Evolutionary conservation across 2,888 invertebrate species (phyloP).

Genomic region (Psylliodes chrysocephalus): DNA sequence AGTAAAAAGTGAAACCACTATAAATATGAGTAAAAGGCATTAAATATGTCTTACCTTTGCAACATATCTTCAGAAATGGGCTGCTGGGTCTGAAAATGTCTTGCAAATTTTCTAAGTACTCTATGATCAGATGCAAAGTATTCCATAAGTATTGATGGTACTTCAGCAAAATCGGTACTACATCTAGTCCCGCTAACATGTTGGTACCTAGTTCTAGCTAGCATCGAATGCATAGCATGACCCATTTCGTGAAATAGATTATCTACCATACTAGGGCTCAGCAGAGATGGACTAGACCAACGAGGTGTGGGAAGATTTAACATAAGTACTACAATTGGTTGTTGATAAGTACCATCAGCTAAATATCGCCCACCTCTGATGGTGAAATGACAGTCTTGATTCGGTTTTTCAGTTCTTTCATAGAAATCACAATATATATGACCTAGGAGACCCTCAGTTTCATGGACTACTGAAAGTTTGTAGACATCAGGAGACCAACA

Average conservation of each 20-base stretch:
- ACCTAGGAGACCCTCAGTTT: constrained; percentile 84
- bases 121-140: constrained; percentile 92
- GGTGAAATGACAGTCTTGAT: constrained; percentile 99
- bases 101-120: constrained; percentile 85
- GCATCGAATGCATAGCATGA: constrained; percentile 98
- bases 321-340: constrained; percentile 93
- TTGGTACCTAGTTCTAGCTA: constrained; percentile 93
- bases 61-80: constrained; percentile 84
- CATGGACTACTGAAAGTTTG: constrained; percentile 90
- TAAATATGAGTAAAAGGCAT: background rate
- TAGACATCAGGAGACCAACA: constrained; percentile 79
- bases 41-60: constrained; percentile 64
- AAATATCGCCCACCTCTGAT: constrained; percentile 90
- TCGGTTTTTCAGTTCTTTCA: constrained; percentile 89
- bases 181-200: constrained; percentile 98
- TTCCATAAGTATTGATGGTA: constrained; percentile 99
- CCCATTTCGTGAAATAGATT: constrained; percentile 99
- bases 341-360: constrained; percentile 85
- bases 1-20: background rate
- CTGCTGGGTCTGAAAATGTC: constrained; percentile 90
- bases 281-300: constrained; percentile 79
- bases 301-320: constrained; percentile 83
- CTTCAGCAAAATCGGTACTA: constrained; percentile 97
- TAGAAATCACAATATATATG: constrained; percentile 84
- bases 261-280: constrained; percentile 88